A percentile compares a stretch with the other conserved stretches of the same genome.
phyloP scores from a whole-genome alignment of 1,140 invertebrate genomes.

The Scylla paramamosain region DNA sequence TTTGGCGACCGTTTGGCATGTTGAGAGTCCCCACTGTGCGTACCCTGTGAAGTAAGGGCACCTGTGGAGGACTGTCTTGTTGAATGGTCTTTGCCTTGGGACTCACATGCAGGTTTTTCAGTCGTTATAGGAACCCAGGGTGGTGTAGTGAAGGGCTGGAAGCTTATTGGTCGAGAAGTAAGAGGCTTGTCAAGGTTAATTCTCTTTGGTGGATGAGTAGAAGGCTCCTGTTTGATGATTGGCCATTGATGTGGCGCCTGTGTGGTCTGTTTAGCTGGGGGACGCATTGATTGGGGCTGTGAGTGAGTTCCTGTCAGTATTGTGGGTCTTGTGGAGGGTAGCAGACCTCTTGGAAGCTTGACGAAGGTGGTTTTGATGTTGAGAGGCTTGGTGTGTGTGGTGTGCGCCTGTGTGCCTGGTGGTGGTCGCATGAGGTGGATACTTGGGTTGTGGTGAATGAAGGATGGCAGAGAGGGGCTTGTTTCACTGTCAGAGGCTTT shows the following conservation, averaged over 20 bases:
- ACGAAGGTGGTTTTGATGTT: background rate
- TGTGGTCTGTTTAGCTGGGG: background rate
- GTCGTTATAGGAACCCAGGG: background rate
- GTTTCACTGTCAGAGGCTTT: constrained; percentile 39
- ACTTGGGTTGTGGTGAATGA: background rate
- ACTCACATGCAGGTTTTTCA: background rate
- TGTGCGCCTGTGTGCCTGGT: background rate
- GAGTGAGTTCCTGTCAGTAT: background rate
- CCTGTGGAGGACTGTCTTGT: background rate
- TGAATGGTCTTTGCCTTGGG: background rate
- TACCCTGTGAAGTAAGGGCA: too few species aligned
- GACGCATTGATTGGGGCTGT: background rate
- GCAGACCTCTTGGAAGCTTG: background rate
- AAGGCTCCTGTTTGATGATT: too few species aligned
- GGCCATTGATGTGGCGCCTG: too few species aligned
- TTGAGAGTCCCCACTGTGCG: too few species aligned
- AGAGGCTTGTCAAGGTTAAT: too few species aligned
- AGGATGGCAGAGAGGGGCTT: background rate
- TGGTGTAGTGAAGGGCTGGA: background rate
- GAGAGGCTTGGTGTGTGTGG: background rate
- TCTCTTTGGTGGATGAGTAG: too few species aligned
- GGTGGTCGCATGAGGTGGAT: background rate
- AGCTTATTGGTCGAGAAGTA: background rate
- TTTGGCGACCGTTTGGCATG: background rate
- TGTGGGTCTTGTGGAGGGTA: background rate